These are phyloP conservation scores for Cyanistes caeruleus DNA, from an alignment of 2,113 vertebrate species.

Conservation along the genomic window DNA sequence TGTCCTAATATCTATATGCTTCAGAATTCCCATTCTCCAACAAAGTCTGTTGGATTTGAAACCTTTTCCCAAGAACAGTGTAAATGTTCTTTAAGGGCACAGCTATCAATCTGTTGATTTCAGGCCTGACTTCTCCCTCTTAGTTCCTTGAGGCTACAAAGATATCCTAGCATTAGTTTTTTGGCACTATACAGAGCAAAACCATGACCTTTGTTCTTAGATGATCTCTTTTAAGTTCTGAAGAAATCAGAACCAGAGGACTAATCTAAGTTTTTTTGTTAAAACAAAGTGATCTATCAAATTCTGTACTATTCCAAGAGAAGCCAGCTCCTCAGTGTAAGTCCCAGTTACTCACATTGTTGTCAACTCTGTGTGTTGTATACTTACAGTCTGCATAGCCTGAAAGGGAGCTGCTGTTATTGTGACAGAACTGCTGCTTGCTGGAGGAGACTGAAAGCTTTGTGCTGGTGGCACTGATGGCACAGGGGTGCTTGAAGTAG, in stretches of 20 bases:
- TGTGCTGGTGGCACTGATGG: constrained; percentile 65
- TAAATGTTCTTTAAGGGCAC: neutral
- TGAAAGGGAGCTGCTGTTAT: constrained; percentile 80
- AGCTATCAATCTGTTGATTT: neutral
- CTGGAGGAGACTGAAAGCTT: constrained; percentile 81
- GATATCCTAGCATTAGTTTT: neutral
- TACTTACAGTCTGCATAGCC: constrained; percentile 87
- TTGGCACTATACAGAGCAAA: neutral
- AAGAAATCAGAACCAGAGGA: neutral
- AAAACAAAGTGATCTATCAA: neutral
- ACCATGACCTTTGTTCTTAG: neutral
- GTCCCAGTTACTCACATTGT: too few species aligned
- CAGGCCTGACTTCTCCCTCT: neutral
- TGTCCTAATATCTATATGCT: neutral
- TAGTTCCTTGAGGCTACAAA: neutral
- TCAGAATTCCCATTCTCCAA: neutral
- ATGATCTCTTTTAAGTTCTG: neutral
- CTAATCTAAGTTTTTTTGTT: neutral
- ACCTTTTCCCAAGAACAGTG: neutral
- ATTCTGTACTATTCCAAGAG: neutral
- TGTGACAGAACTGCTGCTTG: constrained; percentile 72
- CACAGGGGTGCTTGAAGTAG: constrained; percentile 63
- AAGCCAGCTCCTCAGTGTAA: neutral
- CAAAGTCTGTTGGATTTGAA: neutral
- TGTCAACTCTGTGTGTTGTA: neutral